A percentile compares a stretch with the other conserved stretches of the same genome.
These are phyloP conservation scores for Oryzias celebensis DNA, from an alignment of 2,113 vertebrate genomes.

Conservation along the genomic window DNA sequence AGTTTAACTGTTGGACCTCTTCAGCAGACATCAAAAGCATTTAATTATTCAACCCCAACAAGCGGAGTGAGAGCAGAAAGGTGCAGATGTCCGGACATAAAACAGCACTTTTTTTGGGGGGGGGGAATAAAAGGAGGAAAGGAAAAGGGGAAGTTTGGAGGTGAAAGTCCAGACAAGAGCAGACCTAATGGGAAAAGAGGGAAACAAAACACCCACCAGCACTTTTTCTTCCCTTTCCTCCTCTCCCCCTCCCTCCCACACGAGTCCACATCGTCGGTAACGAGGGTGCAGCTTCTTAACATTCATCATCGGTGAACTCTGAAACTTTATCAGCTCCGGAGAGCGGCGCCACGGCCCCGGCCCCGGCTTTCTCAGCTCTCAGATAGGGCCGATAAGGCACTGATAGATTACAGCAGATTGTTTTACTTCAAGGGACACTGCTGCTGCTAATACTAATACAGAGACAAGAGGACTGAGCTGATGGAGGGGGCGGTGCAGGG, in stretches of 20 bases:
- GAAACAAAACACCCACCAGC: too few species aligned
- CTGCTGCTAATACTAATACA: conserved; percentile 80
- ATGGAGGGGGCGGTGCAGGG: conserved; percentile 35
- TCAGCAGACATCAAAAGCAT: too few species aligned
- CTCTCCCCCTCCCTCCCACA: conserved; percentile 57
- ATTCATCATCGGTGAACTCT: conserved; percentile 95
- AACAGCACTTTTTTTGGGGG: too few species aligned
- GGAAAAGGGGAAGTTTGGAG: too few species aligned
- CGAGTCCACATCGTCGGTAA: conserved; percentile 86
- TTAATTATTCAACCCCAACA: too few species aligned
- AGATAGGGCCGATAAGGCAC: conserved; percentile 89
- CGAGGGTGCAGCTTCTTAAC: conserved; percentile 91
- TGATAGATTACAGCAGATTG: conserved; percentile 97
- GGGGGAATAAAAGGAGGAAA: too few species aligned
- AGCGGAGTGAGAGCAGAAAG: too few species aligned
- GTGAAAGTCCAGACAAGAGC: too few species aligned
- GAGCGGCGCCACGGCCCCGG: conserved; percentile 90
- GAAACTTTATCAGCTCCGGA: conserved; percentile 94
- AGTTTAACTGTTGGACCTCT: too few species aligned
- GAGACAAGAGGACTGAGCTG: conserved; percentile 67
- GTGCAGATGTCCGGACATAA: too few species aligned
- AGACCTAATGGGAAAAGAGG: too few species aligned
- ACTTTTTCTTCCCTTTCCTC: conserved; percentile 47
- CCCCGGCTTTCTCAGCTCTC: conserved; percentile 87
- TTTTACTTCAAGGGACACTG: conserved; percentile 87